These are phyloP conservation scores for Oreortyx pictus DNA, from an alignment of 2,797 vertebrate genomes.

Conservation along the genomic window DNA sequence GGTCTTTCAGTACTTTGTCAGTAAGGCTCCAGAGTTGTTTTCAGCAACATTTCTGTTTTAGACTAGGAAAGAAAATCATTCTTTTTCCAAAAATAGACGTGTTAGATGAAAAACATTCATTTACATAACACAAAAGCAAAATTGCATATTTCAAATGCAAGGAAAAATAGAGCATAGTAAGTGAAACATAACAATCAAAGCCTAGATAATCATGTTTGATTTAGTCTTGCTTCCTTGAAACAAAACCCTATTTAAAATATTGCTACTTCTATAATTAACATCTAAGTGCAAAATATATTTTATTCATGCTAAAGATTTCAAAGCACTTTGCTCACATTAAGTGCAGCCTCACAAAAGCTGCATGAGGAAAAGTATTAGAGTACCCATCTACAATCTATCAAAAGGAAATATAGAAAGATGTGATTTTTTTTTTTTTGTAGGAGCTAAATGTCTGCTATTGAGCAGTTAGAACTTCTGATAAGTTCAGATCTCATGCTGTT, in stretches of 20 bases:
- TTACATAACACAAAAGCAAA: slow-evolving; percentile 65
- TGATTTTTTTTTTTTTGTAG: not conserved
- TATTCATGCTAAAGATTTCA: slow-evolving; percentile 54
- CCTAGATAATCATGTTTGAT: slow-evolving; percentile 65
- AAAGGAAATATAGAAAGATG: not conserved
- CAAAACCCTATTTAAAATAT: slow-evolving; percentile 58
- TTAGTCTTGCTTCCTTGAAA: slow-evolving; percentile 54
- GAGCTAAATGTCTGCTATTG: not conserved
- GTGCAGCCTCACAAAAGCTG: slow-evolving; percentile 7
- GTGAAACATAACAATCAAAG: slow-evolving; percentile 64
- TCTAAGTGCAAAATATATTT: slow-evolving; percentile 60
- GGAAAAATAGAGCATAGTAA: slow-evolving; percentile 46
- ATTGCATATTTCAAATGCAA: slow-evolving; percentile 46
- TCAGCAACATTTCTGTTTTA: slow-evolving; percentile 10
- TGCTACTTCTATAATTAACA: slow-evolving; percentile 59
- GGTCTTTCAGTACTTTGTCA: not conserved
- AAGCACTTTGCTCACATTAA: slow-evolving; percentile 36
- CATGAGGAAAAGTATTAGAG: not conserved
- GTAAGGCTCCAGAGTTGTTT: slow-evolving; percentile 23
- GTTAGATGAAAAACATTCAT: slow-evolving; percentile 55
- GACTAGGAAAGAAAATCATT: slow-evolving; percentile 11
- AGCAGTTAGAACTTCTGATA: not conserved
- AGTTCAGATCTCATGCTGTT: not conserved
- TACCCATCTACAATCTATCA: slow-evolving; percentile 7
- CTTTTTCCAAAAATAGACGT: slow-evolving; percentile 48